Evolutionary conservation across 2,797 vertebrate genomes (phyloP).

Genomic region (Falco columbarius): DNA sequence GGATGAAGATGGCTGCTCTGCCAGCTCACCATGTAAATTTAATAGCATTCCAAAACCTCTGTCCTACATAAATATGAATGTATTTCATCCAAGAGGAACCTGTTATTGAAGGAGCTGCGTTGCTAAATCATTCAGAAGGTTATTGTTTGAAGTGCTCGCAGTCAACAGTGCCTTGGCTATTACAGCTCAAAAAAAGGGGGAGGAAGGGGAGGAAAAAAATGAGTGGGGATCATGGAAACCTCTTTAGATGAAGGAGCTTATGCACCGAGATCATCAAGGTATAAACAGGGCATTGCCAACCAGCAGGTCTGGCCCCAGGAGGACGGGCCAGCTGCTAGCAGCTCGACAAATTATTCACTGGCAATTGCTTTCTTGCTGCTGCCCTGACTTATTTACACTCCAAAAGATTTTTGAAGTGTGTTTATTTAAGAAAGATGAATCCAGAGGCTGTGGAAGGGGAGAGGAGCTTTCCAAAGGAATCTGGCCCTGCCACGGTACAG

Average conservation of each 20-base stretch:
- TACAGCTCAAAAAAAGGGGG: not conserved
- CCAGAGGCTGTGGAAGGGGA: not conserved
- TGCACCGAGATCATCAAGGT: not conserved
- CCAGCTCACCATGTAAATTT: conserved; percentile 51
- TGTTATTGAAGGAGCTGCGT: conserved; percentile 1
- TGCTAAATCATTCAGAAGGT: conserved; percentile 60
- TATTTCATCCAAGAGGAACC: conserved; percentile 34
- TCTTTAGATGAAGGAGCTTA: conserved; percentile 1
- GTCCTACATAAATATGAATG: conserved; percentile 47
- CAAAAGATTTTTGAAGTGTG: conserved; percentile 62
- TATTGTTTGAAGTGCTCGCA: conserved; percentile 32
- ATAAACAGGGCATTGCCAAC: not conserved
- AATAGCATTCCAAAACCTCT: conserved; percentile 45
- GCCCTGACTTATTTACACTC: conserved; percentile 45
- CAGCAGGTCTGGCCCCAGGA: conserved; percentile 16
- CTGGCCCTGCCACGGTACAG: not conserved
- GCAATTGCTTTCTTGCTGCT: conserved; percentile 41
- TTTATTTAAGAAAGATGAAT: conserved; percentile 57
- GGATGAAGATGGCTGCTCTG: conserved; percentile 12
- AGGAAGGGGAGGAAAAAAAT: not conserved
- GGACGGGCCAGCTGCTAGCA: not conserved
- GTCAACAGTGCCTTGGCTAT: conserved; percentile 3
- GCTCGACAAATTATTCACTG: conserved; percentile 1
- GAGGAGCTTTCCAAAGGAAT: not conserved
- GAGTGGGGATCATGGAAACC: not conserved